A percentile compares a stretch with the other conserved stretches of the same genome.
Evolutionary conservation across 2,113 vertebrate species (phyloP).

Genomic region (Ochotona curzoniae): DNA sequence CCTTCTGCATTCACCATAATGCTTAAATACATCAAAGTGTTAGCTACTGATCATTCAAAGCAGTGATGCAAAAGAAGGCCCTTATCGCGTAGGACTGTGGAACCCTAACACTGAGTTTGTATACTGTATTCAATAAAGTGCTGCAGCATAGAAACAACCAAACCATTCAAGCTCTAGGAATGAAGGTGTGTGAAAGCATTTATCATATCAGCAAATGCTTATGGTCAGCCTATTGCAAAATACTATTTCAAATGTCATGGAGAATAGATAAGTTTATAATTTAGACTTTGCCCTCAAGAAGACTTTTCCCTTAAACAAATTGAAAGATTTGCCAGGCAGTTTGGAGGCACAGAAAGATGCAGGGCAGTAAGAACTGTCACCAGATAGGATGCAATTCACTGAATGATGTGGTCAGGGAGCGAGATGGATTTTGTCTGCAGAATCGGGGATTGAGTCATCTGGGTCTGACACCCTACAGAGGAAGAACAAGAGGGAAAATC

Average conservation of each 20-base stretch:
- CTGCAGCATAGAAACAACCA: background rate
- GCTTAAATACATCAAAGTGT: background rate
- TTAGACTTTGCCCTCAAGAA: background rate
- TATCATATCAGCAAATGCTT: background rate
- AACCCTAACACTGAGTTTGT: background rate
- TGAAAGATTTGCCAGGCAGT: background rate
- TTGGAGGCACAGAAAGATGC: background rate
- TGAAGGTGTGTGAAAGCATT: background rate
- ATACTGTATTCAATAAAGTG: background rate
- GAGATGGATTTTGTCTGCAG: background rate
- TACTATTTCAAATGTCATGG: background rate
- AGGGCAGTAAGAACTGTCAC: background rate
- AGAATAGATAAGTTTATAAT: background rate
- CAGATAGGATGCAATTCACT: background rate
- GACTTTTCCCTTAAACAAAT: background rate
- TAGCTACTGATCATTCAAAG: slow-evolving; percentile 34
- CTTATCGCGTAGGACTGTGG: background rate
- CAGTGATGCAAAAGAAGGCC: background rate
- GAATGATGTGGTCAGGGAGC: background rate
- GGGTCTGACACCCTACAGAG: background rate
- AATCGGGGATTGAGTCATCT: background rate
- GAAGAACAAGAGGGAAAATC: background rate
- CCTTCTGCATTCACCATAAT: slow-evolving; percentile 48
- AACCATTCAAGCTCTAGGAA: background rate
- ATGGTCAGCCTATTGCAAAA: background rate